Percentiles rank a stretch among this genome's conserved stretches.
Evolutionary conservation across 2,888 invertebrate species (phyloP).

Genomic region (Sinelater perroti): DNA sequence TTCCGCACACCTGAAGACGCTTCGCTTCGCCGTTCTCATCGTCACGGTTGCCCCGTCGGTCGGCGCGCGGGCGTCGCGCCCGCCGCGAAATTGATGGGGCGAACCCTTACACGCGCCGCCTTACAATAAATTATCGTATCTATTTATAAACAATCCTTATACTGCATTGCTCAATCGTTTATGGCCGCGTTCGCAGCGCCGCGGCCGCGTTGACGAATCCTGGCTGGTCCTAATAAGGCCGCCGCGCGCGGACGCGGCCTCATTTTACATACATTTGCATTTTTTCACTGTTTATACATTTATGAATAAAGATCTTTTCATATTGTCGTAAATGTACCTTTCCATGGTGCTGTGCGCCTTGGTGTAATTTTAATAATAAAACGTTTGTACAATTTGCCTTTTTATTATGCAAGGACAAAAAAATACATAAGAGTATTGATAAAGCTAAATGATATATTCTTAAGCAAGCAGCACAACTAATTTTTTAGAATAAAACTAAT

Average conservation of each 20-base stretch:
- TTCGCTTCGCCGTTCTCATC: constrained; percentile 9
- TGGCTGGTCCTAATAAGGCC: constrained; percentile 9
- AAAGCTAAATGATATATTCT: too few species aligned
- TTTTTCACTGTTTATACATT: constrained; percentile 26
- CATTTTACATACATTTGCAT: constrained; percentile 13
- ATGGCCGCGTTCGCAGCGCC: constrained; percentile 24
- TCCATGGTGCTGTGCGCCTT: constrained; percentile 43
- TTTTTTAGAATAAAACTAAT: too few species aligned
- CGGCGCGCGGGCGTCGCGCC: too few species aligned
- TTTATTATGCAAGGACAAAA: too few species aligned
- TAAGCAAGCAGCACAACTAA: too few species aligned
- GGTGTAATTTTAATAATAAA: constrained; percentile 47
- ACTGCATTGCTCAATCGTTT: constrained; percentile 39
- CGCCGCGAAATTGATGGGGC: constrained; percentile 14
- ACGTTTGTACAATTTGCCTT: constrained; percentile 26
- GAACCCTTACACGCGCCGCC: constrained; percentile 18
- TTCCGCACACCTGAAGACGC: constrained; percentile 7
- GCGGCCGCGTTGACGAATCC: constrained; percentile 4
- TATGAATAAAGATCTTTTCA: constrained; percentile 26
- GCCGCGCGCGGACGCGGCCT: constrained; percentile 7
- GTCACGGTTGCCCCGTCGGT: too few species aligned
- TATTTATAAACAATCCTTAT: constrained; percentile 23
- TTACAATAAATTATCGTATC: constrained; percentile 19
- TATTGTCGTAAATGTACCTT: constrained; percentile 40
- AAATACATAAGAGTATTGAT: too few species aligned